Base-by-base conservation (phyloP, 2,113 vertebrate genomes). In the Phrynosoma blainvillii region DNA sequence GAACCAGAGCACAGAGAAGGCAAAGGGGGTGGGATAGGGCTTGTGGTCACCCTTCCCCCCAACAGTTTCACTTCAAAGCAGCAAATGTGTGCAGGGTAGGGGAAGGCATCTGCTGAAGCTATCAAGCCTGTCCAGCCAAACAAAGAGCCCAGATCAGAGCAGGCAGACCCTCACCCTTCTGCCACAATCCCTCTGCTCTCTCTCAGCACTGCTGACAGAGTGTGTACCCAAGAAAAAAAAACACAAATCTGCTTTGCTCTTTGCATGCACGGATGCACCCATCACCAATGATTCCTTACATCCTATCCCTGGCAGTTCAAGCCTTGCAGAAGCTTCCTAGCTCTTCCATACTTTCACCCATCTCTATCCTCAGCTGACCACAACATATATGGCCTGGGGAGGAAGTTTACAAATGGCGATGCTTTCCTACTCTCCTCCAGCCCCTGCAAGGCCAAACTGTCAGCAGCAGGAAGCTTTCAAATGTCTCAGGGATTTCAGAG, bases 41-140 rank as follows among this genome's bases (percentile, higher is more conserved):
- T 52, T 78, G 27, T 70, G 7, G 10, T 70, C 73, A 59, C 88
- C 78, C 79, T 70, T 77, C 71, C 59, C 71, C 84, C 59, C 23
- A 27, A 40, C 27, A 75, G 13, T 70, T 74, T 71, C 79, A 76
- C 59, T 82, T 70, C 79, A 89, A 82, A 75, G 79, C 79, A 30
- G 40, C 14, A 18, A 62, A 62, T 62, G 13, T 62, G 59, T 62
- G 59, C 3, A 12, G 14, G 40, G 65, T 30, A 30, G 18, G 56
- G 54, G 76, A 71, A 86, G 79, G 73, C 88, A 86, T 86, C 79
- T 82, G 88, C 73, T 77, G 84, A 82, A 89, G 88, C 73, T 32
- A 82, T 82, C 84, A 82, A 81, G 71, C 84, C 79, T 32, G 9
- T 62, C 71, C 59, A 76, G 71, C 32, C 32, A 12, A 62, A 62